Evolutionary conservation across 2,888 invertebrate genomes (phyloP).

Genomic region (Drosophila yooni): DNA sequence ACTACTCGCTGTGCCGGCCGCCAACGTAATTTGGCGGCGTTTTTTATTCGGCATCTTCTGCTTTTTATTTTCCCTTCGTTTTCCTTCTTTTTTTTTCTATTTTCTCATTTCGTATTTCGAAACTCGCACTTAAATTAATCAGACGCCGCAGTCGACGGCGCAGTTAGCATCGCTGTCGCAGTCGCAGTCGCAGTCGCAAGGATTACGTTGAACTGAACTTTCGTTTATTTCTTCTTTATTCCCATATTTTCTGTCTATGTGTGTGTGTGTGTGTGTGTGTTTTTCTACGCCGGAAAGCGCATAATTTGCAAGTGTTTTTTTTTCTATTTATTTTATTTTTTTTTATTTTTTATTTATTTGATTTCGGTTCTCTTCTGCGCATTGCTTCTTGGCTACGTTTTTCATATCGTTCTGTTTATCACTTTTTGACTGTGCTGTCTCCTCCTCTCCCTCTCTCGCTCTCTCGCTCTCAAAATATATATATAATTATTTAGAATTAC

Average conservation of each 20-base stretch:
- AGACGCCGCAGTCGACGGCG: conserved; percentile 61
- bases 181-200: background rate
- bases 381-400: conserved; percentile 12
- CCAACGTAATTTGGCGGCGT: conserved; percentile 75
- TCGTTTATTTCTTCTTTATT: conserved; percentile 11
- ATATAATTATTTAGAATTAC: background rate
- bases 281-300: conserved; percentile 9
- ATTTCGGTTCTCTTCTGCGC: conserved; percentile 39
- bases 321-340: conserved; percentile 10
- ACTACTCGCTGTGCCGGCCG: conserved; percentile 13
- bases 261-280: conserved; percentile 1
- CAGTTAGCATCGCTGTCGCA: background rate
- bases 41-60: conserved; percentile 36
- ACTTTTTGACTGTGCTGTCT: background rate
- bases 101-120: conserved; percentile 59
- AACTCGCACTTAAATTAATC: conserved; percentile 81
- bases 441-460: background rate
- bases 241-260: background rate
- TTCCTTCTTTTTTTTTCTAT: conserved; percentile 12
- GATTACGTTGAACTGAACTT: conserved; percentile 18
- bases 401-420: conserved; percentile 17
- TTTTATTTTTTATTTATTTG: conserved; percentile 28
- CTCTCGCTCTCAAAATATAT: background rate
- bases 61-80: conserved; percentile 10
- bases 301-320: conserved; percentile 33